Evolutionary conservation across 2,797 vertebrate genomes (phyloP).

Genomic region (Sciurus vulgaris): DNA sequence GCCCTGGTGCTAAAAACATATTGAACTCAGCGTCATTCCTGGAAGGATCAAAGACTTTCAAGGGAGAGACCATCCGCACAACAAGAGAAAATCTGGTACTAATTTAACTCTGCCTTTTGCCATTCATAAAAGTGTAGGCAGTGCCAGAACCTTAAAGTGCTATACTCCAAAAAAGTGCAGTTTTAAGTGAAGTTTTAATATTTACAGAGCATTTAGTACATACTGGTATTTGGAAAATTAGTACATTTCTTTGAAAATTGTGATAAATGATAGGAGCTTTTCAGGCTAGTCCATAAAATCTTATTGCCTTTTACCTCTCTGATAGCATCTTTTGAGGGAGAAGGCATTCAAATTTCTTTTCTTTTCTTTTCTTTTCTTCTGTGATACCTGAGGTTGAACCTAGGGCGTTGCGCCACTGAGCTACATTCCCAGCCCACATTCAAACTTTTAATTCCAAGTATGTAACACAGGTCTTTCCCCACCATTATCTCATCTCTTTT

Average conservation of each 20-base stretch:
- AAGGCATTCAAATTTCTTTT: neutral
- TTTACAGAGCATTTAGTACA: neutral
- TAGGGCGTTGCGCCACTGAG: too few species aligned
- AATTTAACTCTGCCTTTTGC: constrained; percentile 68
- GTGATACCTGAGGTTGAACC: too few species aligned
- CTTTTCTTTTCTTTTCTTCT: too few species aligned
- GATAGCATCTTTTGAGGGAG: neutral
- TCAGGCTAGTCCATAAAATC: neutral
- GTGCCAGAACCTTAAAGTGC: constrained; percentile 42
- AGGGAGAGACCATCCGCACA: constrained; percentile 16
- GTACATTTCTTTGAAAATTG: constrained; percentile 57
- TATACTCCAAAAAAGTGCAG: neutral
- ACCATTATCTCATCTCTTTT: neutral
- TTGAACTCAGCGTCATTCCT: neutral
- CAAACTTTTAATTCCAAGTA: neutral
- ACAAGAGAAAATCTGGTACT: constrained; percentile 71
- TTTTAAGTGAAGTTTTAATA: constrained; percentile 36
- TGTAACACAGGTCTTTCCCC: neutral
- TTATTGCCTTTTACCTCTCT: neutral
- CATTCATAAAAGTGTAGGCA: constrained; percentile 58
- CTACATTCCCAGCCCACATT: neutral
- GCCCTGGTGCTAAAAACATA: constrained; percentile 21
- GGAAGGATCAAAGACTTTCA: constrained; percentile 65
- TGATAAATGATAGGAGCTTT: neutral
- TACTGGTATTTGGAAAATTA: neutral